Evolutionary conservation across 2,797 vertebrate species (phyloP).

Genomic region (Helarctos malayanus): DNA sequence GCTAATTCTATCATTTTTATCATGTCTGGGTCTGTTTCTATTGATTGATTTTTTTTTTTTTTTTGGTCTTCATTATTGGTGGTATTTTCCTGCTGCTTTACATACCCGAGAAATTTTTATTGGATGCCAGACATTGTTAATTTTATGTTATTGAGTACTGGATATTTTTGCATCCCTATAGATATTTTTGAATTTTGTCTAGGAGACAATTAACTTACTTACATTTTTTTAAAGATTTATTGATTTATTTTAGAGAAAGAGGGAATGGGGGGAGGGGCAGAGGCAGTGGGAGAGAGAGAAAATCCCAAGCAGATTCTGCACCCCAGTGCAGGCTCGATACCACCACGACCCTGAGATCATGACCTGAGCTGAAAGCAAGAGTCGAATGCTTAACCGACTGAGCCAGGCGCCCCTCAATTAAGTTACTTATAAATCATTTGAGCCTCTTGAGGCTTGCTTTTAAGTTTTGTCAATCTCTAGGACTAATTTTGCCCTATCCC

Average conservation of each 20-base stretch:
- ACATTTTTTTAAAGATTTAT: not conserved
- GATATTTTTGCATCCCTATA: not conserved
- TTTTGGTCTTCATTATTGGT: not conserved
- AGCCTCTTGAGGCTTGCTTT: constrained; percentile 7
- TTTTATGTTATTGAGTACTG: not conserved
- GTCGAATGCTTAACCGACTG: not conserved
- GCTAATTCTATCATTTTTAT: constrained; percentile 28
- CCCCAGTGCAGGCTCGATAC: not conserved
- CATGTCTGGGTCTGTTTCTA: not conserved
- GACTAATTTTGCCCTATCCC: not conserved
- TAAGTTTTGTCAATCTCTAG: not conserved
- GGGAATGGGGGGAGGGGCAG: not conserved
- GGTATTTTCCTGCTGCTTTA: constrained; percentile 13
- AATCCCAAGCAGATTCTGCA: not conserved
- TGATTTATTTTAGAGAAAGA: not conserved
- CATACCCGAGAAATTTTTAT: not conserved
- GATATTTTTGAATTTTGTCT: not conserved
- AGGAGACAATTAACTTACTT: not conserved
- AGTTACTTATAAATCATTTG: not conserved
- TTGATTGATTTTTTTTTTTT: not conserved
- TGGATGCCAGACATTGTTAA: not conserved
- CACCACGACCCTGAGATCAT: not conserved
- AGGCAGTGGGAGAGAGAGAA: not conserved
- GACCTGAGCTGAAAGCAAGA: not conserved
- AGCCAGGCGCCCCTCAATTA: not conserved